These are phyloP conservation scores for Sebastes wilsoni DNA, from an alignment of 2,797 vertebrate genomes.

Conservation along the genomic window DNA sequence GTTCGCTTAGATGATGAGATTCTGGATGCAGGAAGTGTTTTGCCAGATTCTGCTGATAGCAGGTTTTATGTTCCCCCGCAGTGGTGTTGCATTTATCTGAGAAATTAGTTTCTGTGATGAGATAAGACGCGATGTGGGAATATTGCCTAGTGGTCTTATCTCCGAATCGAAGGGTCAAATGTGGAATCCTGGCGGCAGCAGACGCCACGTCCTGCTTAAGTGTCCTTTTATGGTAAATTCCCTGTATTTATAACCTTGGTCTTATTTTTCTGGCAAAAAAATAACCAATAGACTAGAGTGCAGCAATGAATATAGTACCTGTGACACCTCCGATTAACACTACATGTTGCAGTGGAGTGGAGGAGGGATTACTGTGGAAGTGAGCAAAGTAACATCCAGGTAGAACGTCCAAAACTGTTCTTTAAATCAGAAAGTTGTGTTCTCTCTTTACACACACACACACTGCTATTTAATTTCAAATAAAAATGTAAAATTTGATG, in stretches of 20 bases:
- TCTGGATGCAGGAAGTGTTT: background rate
- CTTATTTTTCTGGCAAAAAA: background rate
- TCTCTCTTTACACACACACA: too few relatives aligned
- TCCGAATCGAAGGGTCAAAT: slow-evolving; percentile 17
- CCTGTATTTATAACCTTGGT: background rate
- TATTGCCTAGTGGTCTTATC: slow-evolving; percentile 22
- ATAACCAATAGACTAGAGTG: background rate
- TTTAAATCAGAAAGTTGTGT: background rate
- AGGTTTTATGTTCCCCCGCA: slow-evolving; percentile 12
- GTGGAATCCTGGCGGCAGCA: background rate
- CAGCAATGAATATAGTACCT: background rate
- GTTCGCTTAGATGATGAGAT: slow-evolving; percentile 17
- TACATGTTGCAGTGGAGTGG: background rate
- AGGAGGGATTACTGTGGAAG: background rate
- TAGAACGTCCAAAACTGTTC: background rate
- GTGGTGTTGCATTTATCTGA: slow-evolving; percentile 22
- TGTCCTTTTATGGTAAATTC: slow-evolving; percentile 39
- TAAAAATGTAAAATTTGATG: accelerated
- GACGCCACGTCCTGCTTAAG: background rate
- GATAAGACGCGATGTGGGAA: slow-evolving; percentile 24
- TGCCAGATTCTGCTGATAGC: slow-evolving; percentile 23
- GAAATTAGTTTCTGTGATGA: slow-evolving; percentile 21
- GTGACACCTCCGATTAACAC: background rate
- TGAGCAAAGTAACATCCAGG: background rate
- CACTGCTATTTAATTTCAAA: too few relatives aligned